Percentiles rank a stretch among this genome's conserved stretches.
Evolutionary conservation across 2,888 invertebrate genomes (phyloP).

Genomic region (Brachyptera putata): DNA sequence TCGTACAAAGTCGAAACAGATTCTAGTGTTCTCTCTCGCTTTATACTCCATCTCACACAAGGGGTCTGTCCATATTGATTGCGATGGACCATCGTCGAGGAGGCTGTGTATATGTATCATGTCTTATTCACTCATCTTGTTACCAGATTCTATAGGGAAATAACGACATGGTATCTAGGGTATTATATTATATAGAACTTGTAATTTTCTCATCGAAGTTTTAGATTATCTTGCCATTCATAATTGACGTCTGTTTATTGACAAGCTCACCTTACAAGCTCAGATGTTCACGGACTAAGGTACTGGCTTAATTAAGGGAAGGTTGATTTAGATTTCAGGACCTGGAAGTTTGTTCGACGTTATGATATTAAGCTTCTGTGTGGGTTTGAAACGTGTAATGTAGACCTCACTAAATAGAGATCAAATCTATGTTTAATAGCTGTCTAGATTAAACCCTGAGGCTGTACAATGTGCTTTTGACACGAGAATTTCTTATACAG

Average conservation of each 20-base stretch:
- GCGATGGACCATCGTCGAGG: no score
- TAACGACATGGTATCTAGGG: neutral
- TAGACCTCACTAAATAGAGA: no score
- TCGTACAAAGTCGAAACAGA: no score
- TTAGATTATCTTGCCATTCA: neutral
- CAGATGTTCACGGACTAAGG: neutral
- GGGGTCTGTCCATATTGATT: no score
- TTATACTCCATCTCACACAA: no score
- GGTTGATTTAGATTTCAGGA: neutral
- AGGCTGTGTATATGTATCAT: no score
- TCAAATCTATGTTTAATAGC: no score
- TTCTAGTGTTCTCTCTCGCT: no score
- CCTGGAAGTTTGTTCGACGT: neutral
- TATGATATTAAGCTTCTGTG: neutral
- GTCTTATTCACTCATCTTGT: no score
- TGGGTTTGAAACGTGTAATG: neutral
- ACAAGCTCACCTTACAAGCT: neutral
- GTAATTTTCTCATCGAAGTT: constrained; percentile 3
- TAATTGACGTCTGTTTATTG: neutral
- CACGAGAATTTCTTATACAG: no score
- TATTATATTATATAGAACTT: neutral
- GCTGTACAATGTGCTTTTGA: no score
- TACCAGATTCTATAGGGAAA: constrained; percentile 1
- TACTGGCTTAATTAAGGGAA: neutral
- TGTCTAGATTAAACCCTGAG: no score